These are phyloP conservation scores for Nematostella vectensis DNA, from an alignment of 92 coral and sea anemone species.

Conservation along the genomic window DNA sequence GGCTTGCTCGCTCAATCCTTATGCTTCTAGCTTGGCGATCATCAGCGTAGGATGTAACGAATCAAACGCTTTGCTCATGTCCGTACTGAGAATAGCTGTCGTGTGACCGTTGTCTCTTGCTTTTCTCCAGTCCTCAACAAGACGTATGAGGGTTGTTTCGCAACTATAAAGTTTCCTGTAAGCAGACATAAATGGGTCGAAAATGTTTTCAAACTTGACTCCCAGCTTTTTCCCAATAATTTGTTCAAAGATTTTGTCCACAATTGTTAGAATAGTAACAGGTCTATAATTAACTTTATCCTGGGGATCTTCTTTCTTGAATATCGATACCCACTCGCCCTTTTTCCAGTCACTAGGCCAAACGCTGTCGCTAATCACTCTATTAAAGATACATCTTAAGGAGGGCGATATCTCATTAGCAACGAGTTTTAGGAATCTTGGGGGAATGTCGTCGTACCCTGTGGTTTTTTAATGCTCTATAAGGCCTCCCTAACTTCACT, in stretches of 20 bases:
- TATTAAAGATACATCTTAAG: conserved; percentile 9
- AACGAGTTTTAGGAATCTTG: conserved; percentile 8
- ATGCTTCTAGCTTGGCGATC: conserved; percentile 41
- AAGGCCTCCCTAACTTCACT: conserved; percentile 15
- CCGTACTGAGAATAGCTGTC: conserved; percentile 21
- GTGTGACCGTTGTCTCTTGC: conserved; percentile 20
- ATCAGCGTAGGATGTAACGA: conserved; percentile 45
- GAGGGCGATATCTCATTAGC: conserved; percentile 18
- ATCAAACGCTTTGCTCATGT: conserved; percentile 54
- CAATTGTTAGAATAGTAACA: conserved; percentile 10
- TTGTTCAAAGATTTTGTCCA: conserved; percentile 4
- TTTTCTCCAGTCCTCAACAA: conserved; percentile 41
- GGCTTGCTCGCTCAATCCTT: conserved; percentile 17
- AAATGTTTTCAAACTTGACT: neutral
- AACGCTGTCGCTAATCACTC: neutral
- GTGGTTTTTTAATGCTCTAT: conserved; percentile 4
- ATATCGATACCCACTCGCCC: conserved; percentile 20
- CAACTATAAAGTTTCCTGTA: conserved; percentile 37
- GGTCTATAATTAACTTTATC: conserved; percentile 16
- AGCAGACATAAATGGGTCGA: conserved; percentile 10
- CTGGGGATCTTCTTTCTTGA: conserved; percentile 18
- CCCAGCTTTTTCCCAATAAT: neutral
- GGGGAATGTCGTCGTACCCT: conserved; percentile 10
- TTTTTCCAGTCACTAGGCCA: conserved; percentile 3
- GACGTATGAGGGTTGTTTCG: conserved; percentile 30